Evolutionary conservation across 53 echinoderm and acorn worm species (phyloP), one percentile per base, ranked within the genome.

Genomic region (Patiria pectinifera): DNA sequence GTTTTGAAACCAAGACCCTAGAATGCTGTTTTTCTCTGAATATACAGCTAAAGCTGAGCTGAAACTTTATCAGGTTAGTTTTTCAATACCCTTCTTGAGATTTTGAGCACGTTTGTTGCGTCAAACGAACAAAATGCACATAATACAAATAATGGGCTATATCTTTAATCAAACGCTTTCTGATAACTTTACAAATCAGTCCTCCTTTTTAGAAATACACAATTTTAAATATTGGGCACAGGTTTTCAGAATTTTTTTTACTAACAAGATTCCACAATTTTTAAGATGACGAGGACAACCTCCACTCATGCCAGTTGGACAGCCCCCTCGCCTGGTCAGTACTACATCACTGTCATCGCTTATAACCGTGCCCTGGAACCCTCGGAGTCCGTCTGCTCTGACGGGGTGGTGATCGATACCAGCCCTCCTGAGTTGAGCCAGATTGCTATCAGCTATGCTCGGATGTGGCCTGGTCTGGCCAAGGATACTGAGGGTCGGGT

Each of bases 311-410:
- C 71, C 4, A 82, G 59, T 63, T 93, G 93, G 93, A 79, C 69
- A 47, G 87, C 93, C 23, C 93, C 93, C 22, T 63, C 86, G 7
- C 70, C 87, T 15, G 93, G 93, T 25, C 22, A 13, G 80, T 93
- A 93, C 59, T 93, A 82, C 59, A 23, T 82, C 47, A 82, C 82
- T 21, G 82, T 53, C 48, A 82, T 82, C 19, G 82, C 49, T 24
- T 93, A 87, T 81, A 93, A 93, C 71, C 80, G 70, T 46, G 93
- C 93, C 66, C 23, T 93, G 35, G 83, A 92, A 19, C 92, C 92
- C 7, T 92, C 92, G 4, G 71, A 74, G 82, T 6, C 76, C 3
- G 92, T 92, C 53, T 92, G 92, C 16, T 92, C 92, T 16, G 92
- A 92, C 74, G 92, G 92, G 1, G 84, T 92, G 9, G 71, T 83